Base-by-base conservation (phyloP, 1,140 invertebrate genomes). In the Magallana angulata region DNA sequence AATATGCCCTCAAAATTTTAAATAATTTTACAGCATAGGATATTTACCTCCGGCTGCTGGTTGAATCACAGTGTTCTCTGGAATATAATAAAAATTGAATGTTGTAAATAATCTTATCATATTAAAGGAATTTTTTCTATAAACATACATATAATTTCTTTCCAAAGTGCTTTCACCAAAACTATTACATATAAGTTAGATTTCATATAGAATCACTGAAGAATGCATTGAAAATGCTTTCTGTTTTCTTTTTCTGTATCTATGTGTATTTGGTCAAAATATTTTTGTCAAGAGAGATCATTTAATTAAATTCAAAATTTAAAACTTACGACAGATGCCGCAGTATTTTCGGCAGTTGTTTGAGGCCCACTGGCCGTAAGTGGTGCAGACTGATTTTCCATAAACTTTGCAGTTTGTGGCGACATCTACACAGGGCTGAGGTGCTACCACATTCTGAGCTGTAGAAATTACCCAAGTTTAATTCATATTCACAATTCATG, bases 341-440 rank as follows among this genome's bases (percentile, higher is more conserved):
- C 92, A 93, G 84, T 87, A 90, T 76, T 89, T 91, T n/a, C 62
- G 85, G 76, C 92, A 93, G 90, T 93, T 93, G 68, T 87, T 60
- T 24, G 58, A 71, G 11, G 92, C 91, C 92, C 92, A 93, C 0
- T 90, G 89, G 76, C 82, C 71, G 87, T 92, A 93, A 7, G 89
- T 85, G 3, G 86, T 88, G 82, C 92, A 93, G 2, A 89, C 89
- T 68, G 85, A 85, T 82, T 82, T 76, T 12, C 91, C 92, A 76
- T 91, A 92, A 59, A 85, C 81, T 36, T 84, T 85, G 85, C 92
- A 93, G 87, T 91, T 90, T 48, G 88, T 88, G 14, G 90, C 68
- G 5, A 82, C 71, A 86, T 93, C 92, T 8, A 85, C 30, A 85
- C 91, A 92, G 24, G 90, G 85, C 14, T 86, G 84, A 59, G 91